Conservation (phyloP, 2,888 invertebrate species). For the Caradrina clavipalpis region DNA sequence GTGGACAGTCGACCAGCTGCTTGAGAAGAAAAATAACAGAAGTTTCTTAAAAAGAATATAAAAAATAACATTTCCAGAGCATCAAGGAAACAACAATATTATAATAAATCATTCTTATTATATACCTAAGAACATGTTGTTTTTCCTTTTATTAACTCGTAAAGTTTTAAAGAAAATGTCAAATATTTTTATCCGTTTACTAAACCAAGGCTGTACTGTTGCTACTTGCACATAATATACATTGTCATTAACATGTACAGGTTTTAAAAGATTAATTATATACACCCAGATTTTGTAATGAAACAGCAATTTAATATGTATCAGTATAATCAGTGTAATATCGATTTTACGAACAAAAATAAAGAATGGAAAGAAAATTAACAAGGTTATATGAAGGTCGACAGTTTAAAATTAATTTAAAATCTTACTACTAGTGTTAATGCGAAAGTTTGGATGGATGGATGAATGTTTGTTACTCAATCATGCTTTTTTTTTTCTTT, state of each 20-base stretch:
- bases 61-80: slow-evolving; percentile 23
- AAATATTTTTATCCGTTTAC: slow-evolving; percentile 48
- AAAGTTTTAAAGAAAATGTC: slow-evolving; percentile 56
- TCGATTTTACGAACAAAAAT: slow-evolving; percentile 18
- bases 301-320: slow-evolving; percentile 44
- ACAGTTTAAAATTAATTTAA: neutral
- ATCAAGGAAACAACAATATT: slow-evolving; percentile 46
- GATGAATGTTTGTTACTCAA: too few relatives aligned
- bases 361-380: neutral
- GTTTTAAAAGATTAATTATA: slow-evolving; percentile 62
- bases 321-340: too few relatives aligned
- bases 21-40: neutral
- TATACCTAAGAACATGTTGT: slow-evolving; percentile 39
- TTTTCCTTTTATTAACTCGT: slow-evolving; percentile 53
- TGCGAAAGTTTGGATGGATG: too few relatives aligned
- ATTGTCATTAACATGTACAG: slow-evolving; percentile 44
- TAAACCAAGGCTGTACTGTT: slow-evolving; percentile 45
- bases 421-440: neutral
- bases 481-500: too few relatives aligned
- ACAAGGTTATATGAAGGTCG: slow-evolving; percentile 12
- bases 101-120: slow-evolving; percentile 49
- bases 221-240: slow-evolving; percentile 9
- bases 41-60: slow-evolving; percentile 14
- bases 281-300: slow-evolving; percentile 47
- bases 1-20: too few relatives aligned